These are phyloP conservation scores for Carterocephalus palaemon DNA, from an alignment of 2,888 invertebrate species.

Conservation along the genomic window DNA sequence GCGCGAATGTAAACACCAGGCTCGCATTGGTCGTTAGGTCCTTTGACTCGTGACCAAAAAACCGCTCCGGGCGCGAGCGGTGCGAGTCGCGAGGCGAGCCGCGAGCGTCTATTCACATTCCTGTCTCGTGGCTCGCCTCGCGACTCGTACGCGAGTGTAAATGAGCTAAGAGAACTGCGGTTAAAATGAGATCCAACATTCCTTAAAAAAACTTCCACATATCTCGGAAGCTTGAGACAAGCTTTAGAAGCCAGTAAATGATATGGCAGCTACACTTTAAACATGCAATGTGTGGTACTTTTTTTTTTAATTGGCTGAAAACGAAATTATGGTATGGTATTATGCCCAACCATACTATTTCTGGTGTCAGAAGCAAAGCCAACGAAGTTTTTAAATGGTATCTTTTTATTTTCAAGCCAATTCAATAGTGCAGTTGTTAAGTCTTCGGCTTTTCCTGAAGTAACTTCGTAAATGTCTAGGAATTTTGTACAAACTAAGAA, in stretches of 20 bases:
- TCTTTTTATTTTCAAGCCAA: no score
- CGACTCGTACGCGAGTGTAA: conserved; percentile 1
- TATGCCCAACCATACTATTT: neutral
- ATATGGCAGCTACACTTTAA: neutral
- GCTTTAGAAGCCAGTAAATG: neutral
- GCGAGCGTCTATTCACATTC: neutral
- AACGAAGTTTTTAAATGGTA: neutral
- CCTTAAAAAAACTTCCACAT: neutral
- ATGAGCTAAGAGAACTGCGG: neutral
- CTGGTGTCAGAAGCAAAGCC: neutral
- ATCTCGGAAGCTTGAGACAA: neutral
- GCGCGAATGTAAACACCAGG: neutral
- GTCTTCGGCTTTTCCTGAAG: no score
- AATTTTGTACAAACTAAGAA: no score
- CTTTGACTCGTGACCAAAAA: conserved; percentile 2
- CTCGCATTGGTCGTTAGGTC: neutral
- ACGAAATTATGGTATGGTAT: neutral
- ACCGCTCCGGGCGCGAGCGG: no score
- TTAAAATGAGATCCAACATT: neutral
- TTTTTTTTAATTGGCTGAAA: neutral
- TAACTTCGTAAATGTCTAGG: no score
- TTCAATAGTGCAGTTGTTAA: no score
- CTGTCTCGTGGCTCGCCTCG: neutral
- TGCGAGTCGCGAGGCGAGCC: neutral
- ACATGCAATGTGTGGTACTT: neutral